Base-by-base conservation (phyloP, 92 coral and sea anemone genomes). In the Parazoanthus swiftii region DNA sequence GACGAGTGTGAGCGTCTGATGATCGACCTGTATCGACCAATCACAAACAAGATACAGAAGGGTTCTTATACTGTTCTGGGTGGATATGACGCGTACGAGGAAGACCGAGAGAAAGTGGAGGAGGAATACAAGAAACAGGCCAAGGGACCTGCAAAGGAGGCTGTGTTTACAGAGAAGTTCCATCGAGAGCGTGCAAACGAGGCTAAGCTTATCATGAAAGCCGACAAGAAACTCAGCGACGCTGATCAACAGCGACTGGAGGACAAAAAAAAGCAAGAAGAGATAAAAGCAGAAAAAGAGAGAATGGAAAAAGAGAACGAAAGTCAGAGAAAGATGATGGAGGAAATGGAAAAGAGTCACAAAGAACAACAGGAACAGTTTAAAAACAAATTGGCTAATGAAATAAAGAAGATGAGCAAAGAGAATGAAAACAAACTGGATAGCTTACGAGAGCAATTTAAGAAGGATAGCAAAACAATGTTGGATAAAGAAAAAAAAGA, bases 111-210 rank as follows among this genome's bases (percentile, higher is more conserved):
- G 23, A 13, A 74, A 6, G 79, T 37, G 50, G 79, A 74, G 25
- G 38, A 18, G 43, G 33, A 74, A 43, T 74, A 74, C 43, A 16
- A 38, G 23, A 37, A 5, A 8, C 78, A 74, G 78, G 78, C 78
- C 23, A 74, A 74, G 43, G 78, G 78, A 35, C 78, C 78, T 38
- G 78, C 78, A 8, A 74, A 74, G 42, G 78, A 35, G 43, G 23
- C 8, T 18, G 78, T 74, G 78, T 74, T 74, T 36, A 42, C 78
- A 4, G 44, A 74, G 42, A 35, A 74, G 78, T 74, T 74, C 23
- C 78, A 74, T 74, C 78, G 44, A 14, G 78, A 37, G 15, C n/a
- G 78, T 74, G 78, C 21, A 74, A 74, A 36, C 48, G 78, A 74
- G 48, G 78, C 78, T 15, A 16, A 74, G n/a, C 78, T 74, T 1